Percentiles rank a stretch among this genome's conserved stretches.
Evolutionary conservation across 1,140 invertebrate species (phyloP).

Genomic region (Zaprionus taronus): DNA sequence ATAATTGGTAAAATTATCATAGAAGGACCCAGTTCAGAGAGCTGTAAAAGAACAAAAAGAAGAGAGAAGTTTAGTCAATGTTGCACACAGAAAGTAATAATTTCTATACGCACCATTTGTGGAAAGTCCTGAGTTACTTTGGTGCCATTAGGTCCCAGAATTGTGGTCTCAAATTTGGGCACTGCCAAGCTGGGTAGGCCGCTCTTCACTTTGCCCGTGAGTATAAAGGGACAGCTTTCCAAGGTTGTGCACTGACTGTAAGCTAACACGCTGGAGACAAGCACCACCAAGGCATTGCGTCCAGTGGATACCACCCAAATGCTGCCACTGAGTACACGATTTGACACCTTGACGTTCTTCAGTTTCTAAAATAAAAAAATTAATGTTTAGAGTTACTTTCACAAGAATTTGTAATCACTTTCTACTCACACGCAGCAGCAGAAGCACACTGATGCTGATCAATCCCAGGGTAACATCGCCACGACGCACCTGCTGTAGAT

Average conservation of each 20-base stretch:
- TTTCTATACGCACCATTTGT: constrained; percentile 84
- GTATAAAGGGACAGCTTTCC: constrained; percentile 86
- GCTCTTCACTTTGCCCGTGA: constrained; percentile 88
- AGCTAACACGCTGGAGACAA: constrained; percentile 87
- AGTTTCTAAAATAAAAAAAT: constrained; percentile 86
- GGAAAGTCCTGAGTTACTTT: constrained; percentile 84
- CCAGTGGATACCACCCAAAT: constrained; percentile 91
- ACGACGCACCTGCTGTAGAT: constrained; percentile 86
- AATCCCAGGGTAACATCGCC: constrained; percentile 88
- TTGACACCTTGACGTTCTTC: constrained; percentile 86
- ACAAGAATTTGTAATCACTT: not conserved
- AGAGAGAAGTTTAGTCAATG: not conserved
- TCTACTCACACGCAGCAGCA: constrained; percentile 87
- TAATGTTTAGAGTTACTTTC: not conserved
- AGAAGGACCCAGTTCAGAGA: constrained; percentile 89
- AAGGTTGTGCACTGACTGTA: constrained; percentile 85
- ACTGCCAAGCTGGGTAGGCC: constrained; percentile 87
- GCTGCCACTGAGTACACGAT: constrained; percentile 84
- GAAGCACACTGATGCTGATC: constrained; percentile 87
- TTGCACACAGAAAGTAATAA: not conserved
- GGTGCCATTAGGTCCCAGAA: constrained; percentile 85
- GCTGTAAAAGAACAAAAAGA: constrained; percentile 17
- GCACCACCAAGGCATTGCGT: constrained; percentile 91
- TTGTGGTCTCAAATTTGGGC: constrained; percentile 87
- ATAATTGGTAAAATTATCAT: constrained; percentile 92